These are phyloP conservation scores for Alitta virens DNA, from an alignment of 2,888 invertebrate genomes.

Conservation along the genomic window DNA sequence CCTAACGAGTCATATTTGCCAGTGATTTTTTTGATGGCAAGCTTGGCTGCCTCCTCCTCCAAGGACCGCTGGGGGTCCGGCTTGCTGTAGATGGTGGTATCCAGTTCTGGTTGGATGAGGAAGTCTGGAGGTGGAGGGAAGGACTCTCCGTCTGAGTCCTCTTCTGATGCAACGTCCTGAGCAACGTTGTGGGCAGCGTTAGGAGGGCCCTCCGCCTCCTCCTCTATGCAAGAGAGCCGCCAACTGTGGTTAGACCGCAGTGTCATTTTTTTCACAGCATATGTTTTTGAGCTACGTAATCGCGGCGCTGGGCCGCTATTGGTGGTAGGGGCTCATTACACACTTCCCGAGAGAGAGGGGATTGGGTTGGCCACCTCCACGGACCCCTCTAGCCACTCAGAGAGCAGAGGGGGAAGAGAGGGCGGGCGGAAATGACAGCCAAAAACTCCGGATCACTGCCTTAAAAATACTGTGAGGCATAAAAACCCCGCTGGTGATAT, in stretches of 20 bases:
- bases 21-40: conserved; percentile 39
- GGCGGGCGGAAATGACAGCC: no score
- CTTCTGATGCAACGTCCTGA: neutral
- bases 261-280: no score
- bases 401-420: no score
- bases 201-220: conserved; percentile 27
- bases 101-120: neutral
- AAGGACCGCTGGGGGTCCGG: neutral
- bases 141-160: neutral
- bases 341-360: no score
- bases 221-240: conserved; percentile 32
- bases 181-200: neutral
- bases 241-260: conserved; percentile 13
- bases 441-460: no score
- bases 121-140: conserved; percentile 1
- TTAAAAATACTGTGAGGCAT: no score
- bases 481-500: no score
- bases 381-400: no score
- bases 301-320: no score
- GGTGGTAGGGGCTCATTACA: no score
- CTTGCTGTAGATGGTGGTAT: conserved; percentile 24
- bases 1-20: conserved; percentile 51
- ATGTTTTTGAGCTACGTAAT: no score
- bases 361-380: no score
- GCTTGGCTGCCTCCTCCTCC: conserved; percentile 24